phyloP scores from a whole-genome alignment of 2,797 vertebrate genomes.

The Pempheris klunzingeri region DNA sequence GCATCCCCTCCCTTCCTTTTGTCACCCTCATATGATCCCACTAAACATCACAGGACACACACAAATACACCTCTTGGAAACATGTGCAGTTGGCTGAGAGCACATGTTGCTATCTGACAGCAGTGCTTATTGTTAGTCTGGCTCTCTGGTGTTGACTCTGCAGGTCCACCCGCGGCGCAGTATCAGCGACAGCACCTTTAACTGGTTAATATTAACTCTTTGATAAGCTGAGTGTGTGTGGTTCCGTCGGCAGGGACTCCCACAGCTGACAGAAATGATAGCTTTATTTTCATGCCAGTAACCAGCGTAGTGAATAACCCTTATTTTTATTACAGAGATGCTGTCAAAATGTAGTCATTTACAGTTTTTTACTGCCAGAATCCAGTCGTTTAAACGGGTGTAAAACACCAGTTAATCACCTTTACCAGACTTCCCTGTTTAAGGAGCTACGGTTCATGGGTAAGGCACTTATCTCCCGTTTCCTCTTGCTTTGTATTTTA shows the following conservation, averaged over 20 bases:
- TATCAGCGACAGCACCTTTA: conserved; percentile 38
- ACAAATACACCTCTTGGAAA: not conserved
- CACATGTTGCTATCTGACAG: not conserved
- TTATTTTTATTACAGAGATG: not conserved
- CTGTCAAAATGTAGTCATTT: conserved; percentile 1
- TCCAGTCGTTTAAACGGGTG: not conserved
- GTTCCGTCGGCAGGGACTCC: not conserved
- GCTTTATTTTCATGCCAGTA: too few relatives aligned
- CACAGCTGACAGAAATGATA: too few relatives aligned
- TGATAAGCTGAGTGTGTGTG: conserved; percentile 34
- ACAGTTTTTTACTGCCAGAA: conserved; percentile 1
- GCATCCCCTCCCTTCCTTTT: not conserved
- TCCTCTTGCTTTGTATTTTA: conserved; percentile 23
- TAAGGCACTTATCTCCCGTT: conserved; percentile 26
- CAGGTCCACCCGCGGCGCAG: not conserved
- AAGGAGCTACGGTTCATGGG: conserved; percentile 8
- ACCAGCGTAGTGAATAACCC: not conserved
- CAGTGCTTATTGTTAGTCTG: conserved; percentile 17
- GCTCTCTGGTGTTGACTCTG: conserved; percentile 46
- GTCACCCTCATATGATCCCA: not conserved
- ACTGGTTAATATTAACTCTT: conserved; percentile 66
- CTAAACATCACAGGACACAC: not conserved
- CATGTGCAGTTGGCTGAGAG: conserved; percentile 4
- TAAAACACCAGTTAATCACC: conserved; percentile 21
- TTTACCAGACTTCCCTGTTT: not conserved